These are phyloP conservation scores for Limnephilus lunatus DNA, from an alignment of 2,888 invertebrate genomes.

Conservation along the genomic window DNA sequence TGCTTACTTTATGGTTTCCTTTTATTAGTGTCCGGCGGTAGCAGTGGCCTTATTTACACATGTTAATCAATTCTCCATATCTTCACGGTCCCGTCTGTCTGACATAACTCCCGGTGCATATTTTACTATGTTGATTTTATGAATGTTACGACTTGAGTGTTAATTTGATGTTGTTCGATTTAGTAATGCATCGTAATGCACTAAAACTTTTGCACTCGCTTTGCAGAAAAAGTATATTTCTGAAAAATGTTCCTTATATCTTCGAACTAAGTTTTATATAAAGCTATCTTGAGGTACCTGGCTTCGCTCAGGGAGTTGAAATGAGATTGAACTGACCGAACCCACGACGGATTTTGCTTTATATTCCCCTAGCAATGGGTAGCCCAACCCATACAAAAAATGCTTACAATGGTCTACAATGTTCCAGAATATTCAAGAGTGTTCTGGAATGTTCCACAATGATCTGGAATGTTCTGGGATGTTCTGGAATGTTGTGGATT, in stretches of 20 bases:
- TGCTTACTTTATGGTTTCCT: not conserved
- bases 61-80: not conserved
- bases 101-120: not conserved
- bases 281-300: no score
- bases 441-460: no score
- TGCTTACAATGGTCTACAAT: no score
- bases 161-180: not conserved
- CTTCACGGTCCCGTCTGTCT: not conserved
- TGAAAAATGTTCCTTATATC: not conserved
- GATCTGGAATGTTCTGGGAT: no score
- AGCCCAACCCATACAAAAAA: no score
- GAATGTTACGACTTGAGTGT: not conserved
- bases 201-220: not conserved
- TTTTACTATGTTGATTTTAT: not conserved
- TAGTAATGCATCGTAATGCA: conserved; percentile 56
- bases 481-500: no score
- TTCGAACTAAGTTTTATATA: not conserved
- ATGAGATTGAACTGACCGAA: no score
- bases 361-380: no score
- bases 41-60: not conserved
- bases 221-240: not conserved
- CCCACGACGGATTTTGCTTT: no score
- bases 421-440: no score
- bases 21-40: not conserved
- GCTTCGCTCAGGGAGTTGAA: no score